Conservation (phyloP, 2,113 vertebrate species). For the Theristicus caerulescens region DNA sequence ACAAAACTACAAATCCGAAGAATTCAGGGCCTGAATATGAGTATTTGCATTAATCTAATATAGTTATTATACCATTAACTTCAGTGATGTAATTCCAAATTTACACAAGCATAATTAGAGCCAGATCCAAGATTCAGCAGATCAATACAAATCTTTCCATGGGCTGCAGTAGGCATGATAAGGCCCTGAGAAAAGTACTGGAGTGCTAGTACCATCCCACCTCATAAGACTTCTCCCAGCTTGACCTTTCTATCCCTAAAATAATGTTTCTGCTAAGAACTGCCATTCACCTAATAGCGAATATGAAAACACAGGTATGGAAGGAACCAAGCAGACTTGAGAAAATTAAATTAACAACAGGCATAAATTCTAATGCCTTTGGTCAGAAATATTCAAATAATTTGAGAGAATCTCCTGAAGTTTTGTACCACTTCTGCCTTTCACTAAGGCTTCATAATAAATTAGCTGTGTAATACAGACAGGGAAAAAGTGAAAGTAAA, state of each 20-base stretch:
- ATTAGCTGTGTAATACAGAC: background rate
- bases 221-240: background rate
- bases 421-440: background rate
- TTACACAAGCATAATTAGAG: conserved; percentile 41
- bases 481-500: background rate
- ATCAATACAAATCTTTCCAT: conserved; percentile 42
- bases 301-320: background rate
- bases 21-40: conserved; percentile 19
- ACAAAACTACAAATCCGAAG: conserved; percentile 16
- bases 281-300: background rate
- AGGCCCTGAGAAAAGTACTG: background rate
- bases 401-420: background rate
- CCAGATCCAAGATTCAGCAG: conserved; percentile 18
- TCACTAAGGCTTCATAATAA: background rate
- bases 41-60: conserved; percentile 49
- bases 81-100: conserved; percentile 50
- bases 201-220: background rate
- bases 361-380: background rate
- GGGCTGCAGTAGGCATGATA: background rate
- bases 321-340: background rate
- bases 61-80: conserved; percentile 24
- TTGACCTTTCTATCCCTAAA: background rate
- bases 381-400: background rate
- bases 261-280: background rate
- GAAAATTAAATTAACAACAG: background rate